Base-by-base conservation (phyloP, 2,113 vertebrate genomes). In the Myodes glareolus region DNA sequence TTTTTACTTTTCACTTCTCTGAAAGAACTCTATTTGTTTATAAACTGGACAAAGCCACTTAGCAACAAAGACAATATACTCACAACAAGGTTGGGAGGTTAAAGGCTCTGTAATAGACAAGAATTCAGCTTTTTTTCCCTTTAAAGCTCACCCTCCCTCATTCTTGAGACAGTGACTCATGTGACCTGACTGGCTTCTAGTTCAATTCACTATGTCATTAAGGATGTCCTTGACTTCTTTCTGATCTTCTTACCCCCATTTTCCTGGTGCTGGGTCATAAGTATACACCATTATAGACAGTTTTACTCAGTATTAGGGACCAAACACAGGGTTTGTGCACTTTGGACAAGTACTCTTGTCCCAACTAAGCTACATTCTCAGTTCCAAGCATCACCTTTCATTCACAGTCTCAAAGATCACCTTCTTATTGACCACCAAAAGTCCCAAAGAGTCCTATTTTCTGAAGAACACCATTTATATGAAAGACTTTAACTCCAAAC, bases 401-500 rank as follows among this genome's bases (percentile, higher is more conserved):
- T 31, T 67, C 65, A 27, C 39, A 45, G 25, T 16, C 29, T 14
- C 78, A 55, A n/a, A 81, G 21, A n/a, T 21, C 33, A 5, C 33
- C 78, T 55, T 21, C 81, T 55, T 67, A 67, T 31, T 67, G 50
- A 82, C 25, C 52, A 88, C n/a, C 91, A 68, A 96, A 88, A 88
- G 45, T 92, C 7, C 16, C 16, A 89, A 92, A 92, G 42, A 25
- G 1, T 42, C 29, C 42, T 11, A 10, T 80, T 85, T 81, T 25
- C 50, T 92, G 78, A 95, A 92, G 72, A 80, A 96, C 14, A 76
- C 33, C 19, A 85, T 72, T 95, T 92, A 73, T 52, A 73, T 16
- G 91, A 87, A 88, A 47, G 42, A 93, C 78, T 76, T 58, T 81
- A 94, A 90, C 65, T 89, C 86, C 80, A 82, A 96, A 90, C 95